Base-by-base conservation (phyloP, 2,113 vertebrate species). In the Falco punctatus region DNA sequence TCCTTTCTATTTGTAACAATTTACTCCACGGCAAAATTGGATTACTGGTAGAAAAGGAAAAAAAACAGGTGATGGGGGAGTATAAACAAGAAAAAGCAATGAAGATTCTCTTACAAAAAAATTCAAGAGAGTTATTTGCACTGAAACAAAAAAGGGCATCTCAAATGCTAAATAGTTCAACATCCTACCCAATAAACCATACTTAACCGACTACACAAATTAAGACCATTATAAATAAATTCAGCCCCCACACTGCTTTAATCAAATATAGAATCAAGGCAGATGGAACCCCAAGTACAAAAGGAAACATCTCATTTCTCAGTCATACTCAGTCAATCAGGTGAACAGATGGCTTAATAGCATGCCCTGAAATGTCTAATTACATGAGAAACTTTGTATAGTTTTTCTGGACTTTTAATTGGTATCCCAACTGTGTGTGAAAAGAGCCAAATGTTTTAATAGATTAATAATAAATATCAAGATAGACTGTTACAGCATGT, bases 271-370 rank as follows among this genome's bases (percentile, higher is more conserved):
- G 71, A 92, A 77, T 65, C 40, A 86, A 94, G 92, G 84, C 81
- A 95, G 78, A 74, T 16, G 3, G 96, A 95, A 94, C 58, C 35
- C 58, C 40, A 67, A 94, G 77, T 65, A 78, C 88, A 65, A 81
- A 81, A 79, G 33, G 35, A 95, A 96, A 81, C 66, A 72, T 69
- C 75, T 74, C 2, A 0, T 94, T 96, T 88, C 79, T 90, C 74
- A 81, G 75, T 74, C 5, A 5, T 59, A 74, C 42, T 90, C 84
- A 89, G 72, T 92, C 88, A 95, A 86, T 64, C 83, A 84, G 73
- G 86, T 91, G 91, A 96, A 94, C 95, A 96, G 96, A 96, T 95
- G 94, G 95, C 57, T 90, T 92, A 95, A 96, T 81, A 88, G 83
- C 69, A 52, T 91, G 88, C 83, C 91, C 95, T 69, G 75, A 87